Evolutionary conservation across 2,888 invertebrate species (phyloP).

Genomic region (Loripinus fragilis): DNA sequence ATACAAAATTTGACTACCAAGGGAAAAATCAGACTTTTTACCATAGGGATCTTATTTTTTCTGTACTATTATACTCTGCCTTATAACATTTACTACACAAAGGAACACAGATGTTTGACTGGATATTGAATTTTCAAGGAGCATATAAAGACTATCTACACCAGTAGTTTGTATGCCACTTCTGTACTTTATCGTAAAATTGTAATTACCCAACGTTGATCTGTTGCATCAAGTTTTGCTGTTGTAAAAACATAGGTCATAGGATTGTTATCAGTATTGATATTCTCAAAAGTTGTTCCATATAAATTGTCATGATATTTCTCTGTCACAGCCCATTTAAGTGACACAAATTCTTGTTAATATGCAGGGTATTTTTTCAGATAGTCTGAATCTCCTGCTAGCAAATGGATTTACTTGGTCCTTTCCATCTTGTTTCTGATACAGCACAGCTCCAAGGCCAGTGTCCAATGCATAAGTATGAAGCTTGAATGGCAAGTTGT

Average conservation of each 20-base stretch:
- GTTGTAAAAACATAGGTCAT: background rate
- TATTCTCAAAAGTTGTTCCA: background rate
- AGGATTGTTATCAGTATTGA: background rate
- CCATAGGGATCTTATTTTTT: background rate
- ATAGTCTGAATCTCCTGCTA: background rate
- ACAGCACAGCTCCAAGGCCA: conserved; percentile 1
- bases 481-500: background rate
- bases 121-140: background rate
- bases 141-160: background rate
- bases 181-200: background rate
- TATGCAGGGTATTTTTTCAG: background rate
- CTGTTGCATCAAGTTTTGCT: background rate
- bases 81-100: background rate
- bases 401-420: background rate
- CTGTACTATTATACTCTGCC: background rate
- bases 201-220: background rate
- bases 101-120: background rate
- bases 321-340: background rate
- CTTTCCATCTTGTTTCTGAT: background rate
- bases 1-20: background rate
- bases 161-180: background rate
- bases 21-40: background rate
- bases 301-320: background rate
- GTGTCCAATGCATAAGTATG: background rate
- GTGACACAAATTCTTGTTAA: background rate